Evolutionary conservation across 2,113 vertebrate genomes (phyloP), one percentile per base, ranked within the genome.

Genomic region (Silurus asotus): DNA sequence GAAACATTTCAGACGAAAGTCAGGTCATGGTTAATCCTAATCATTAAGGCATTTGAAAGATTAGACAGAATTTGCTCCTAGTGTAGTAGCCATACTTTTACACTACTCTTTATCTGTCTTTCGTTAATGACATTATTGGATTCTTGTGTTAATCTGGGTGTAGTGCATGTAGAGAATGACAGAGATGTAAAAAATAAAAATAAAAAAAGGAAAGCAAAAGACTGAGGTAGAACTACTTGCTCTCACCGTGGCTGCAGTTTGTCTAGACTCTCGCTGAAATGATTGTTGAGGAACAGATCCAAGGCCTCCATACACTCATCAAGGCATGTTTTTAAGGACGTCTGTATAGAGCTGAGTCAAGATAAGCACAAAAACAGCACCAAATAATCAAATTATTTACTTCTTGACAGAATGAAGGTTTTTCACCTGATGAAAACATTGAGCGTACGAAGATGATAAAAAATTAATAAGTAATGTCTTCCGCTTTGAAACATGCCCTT

Each of bases 251-350:
- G 94, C n/a, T 83, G 91, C 84, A 95, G 93, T 87, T 83, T 93
- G 49, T 95, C 94, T 89, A 96, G 91, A 86, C 95, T 95, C 91
- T 96, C 95, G 2, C 45, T 93, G 91, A 96, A 96, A 89, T 93
- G 94, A 91, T 96, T 96, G 92, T 95, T 95, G 65, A 96, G 94
- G 89, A 96, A 96, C 83, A 96, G 93, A 86, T 95, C 94, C 90
- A 96, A 61, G 37, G 96, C 95, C 86, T 95, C 94, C 95, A 96
- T 95, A 15, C 95, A 96, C 85, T 96, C 95, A 72, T 93, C 93
- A 88, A 96, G 91, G 82, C 90, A 91, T 81, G 91, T 91, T 49
- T 93, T 92, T 10, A 96, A 90, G 83, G 89, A 93, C 87, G 90
- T 90, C 88, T 90, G 90, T 67, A 91, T 86, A 85, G 91, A 91